These are phyloP conservation scores for Equus przewalskii DNA, from an alignment of 2,113 vertebrate species.

Conservation along the genomic window DNA sequence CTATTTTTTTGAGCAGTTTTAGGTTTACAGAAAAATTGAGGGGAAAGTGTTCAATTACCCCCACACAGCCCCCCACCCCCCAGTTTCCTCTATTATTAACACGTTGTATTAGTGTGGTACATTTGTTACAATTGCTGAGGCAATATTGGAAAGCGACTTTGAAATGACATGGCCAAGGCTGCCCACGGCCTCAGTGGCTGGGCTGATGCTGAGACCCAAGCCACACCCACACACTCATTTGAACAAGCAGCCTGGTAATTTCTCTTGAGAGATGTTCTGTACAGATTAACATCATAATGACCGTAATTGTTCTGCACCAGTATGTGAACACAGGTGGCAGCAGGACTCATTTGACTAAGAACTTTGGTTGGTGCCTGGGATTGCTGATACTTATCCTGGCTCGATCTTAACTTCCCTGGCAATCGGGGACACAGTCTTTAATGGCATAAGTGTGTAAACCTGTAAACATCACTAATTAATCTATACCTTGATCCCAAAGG, in stretches of 20 bases:
- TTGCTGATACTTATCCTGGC: background rate
- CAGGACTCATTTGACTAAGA: conserved; percentile 14
- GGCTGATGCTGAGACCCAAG: background rate
- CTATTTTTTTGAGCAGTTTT: background rate
- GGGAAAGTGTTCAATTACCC: background rate
- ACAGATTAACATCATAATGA: conserved; percentile 60
- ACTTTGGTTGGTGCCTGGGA: background rate
- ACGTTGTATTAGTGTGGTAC: background rate
- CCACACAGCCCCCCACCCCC: too few relatives aligned
- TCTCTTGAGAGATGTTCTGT: conserved; percentile 46
- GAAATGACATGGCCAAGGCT: background rate
- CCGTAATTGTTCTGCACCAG: conserved; percentile 35
- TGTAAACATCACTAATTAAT: background rate
- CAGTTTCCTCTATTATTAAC: background rate
- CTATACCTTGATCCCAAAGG: background rate
- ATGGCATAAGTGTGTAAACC: background rate
- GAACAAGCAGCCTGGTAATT: conserved; percentile 14
- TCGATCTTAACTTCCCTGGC: background rate
- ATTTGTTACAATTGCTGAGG: background rate
- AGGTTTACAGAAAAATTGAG: background rate
- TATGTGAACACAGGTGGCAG: background rate
- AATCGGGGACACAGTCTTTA: background rate
- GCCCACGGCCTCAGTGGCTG: background rate
- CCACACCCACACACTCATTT: background rate
- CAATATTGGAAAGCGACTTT: background rate